Evolutionary conservation across 2,797 vertebrate genomes (phyloP).

Genomic region (Graptemys geographica): DNA sequence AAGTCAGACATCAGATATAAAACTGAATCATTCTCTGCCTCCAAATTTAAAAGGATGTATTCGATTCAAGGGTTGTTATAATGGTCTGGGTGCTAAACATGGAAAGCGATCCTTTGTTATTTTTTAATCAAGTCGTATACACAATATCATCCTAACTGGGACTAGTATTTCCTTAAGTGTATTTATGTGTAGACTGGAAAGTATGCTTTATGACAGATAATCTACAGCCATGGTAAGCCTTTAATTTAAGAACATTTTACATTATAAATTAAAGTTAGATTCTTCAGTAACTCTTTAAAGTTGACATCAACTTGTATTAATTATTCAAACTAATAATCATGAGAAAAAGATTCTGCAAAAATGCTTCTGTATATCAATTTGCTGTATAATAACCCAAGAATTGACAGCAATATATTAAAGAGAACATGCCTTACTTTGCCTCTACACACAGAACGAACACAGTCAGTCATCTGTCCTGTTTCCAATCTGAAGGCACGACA

Average conservation of each 20-base stretch:
- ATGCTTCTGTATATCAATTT: not conserved
- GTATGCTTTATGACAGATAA: not conserved
- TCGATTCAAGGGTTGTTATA: not conserved
- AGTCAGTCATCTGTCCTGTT: constrained; percentile 93
- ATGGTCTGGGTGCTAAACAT: not conserved
- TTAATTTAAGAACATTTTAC: not conserved
- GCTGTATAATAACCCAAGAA: not conserved
- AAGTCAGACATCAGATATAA: not conserved
- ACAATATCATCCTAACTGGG: not conserved
- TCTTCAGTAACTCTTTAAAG: not conserved
- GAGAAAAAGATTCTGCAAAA: not conserved
- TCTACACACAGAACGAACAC: constrained; percentile 94
- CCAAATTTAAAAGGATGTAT: not conserved
- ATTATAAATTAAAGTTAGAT: not conserved
- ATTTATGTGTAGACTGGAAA: not conserved
- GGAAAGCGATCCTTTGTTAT: not conserved
- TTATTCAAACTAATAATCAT: not conserved
- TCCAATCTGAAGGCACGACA: constrained; percentile 95
- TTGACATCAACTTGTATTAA: not conserved
- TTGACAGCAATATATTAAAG: not conserved
- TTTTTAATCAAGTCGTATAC: not conserved
- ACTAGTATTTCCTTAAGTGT: not conserved
- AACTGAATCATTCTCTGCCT: not conserved
- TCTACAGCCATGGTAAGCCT: not conserved
- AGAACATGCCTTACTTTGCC: constrained; percentile 86